Evolutionary conservation across 2,888 invertebrate species (phyloP).

Genomic region (Branchellion lobata): DNA sequence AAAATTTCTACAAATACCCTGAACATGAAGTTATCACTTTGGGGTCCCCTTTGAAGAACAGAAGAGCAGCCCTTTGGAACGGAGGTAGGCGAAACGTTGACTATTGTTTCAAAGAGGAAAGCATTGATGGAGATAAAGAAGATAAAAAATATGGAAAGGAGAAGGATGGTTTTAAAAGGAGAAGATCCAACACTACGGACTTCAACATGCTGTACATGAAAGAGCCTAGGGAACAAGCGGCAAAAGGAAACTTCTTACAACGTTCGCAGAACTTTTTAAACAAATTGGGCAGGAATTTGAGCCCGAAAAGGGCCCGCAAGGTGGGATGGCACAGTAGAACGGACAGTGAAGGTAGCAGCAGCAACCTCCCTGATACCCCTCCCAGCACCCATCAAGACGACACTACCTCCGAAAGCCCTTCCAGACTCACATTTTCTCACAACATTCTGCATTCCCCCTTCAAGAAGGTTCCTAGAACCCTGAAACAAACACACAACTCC

Average conservation of each 20-base stretch:
- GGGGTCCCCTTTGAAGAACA: background rate
- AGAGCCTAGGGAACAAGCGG: background rate
- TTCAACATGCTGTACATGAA: constrained; percentile 2
- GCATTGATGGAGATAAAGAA: constrained; percentile 8
- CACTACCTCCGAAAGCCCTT: background rate
- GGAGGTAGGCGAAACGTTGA: background rate
- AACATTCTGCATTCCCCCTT: constrained; percentile 6
- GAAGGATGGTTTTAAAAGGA: background rate
- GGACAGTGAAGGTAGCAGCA: constrained; percentile 5
- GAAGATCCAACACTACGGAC: constrained; percentile 2
- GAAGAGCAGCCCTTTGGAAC: background rate
- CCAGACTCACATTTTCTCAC: background rate
- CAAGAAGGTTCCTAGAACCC: background rate
- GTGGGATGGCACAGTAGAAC: background rate
- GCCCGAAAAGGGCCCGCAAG: constrained; percentile 5
- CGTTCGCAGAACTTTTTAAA: constrained; percentile 30
- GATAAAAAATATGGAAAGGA: background rate
- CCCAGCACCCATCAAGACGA: background rate
- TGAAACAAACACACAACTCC: too few relatives aligned
- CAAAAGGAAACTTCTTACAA: constrained; percentile 21
- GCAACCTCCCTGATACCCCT: background rate
- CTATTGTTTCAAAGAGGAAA: constrained; percentile 6
- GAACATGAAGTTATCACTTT: background rate
- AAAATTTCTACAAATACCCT: background rate
- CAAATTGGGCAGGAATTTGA: constrained; percentile 30